phyloP scores from a whole-genome alignment of 2,888 invertebrate species.

The Oligia fasciuncula region DNA sequence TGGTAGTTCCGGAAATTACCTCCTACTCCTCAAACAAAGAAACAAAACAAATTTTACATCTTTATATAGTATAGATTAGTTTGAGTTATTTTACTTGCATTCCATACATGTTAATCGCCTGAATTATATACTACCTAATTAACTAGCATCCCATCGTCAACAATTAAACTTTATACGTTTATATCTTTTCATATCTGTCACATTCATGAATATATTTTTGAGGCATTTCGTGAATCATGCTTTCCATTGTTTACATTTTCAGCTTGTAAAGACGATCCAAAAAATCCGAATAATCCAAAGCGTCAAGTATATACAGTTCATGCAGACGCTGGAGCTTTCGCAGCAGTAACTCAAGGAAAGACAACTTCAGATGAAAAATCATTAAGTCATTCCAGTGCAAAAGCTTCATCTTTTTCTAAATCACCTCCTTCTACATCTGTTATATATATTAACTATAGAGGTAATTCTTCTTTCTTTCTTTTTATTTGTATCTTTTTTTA shows the following conservation, averaged over 20 bases:
- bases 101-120: no score
- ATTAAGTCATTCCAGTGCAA: neutral
- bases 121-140: no score
- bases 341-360: neutral
- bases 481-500: neutral
- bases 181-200: no score
- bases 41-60: no score
- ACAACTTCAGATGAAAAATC: neutral
- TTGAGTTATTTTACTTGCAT: no score
- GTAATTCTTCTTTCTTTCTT: conserved; percentile 17
- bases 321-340: conserved; percentile 8
- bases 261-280: conserved; percentile 15
- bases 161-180: no score
- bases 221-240: no score
- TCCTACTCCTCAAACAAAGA: no score
- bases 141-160: no score
- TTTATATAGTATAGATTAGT: no score
- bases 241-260: conserved; percentile 10
- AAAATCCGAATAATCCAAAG: conserved; percentile 14
- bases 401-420: conserved; percentile 11
- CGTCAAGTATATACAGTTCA: neutral
- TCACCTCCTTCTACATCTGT: conserved; percentile 20
- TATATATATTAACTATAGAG: neutral
- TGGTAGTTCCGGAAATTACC: no score
- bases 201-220: no score